Evolutionary conservation across 2,113 vertebrate species (phyloP).

Genomic region (Nicator chloris): DNA sequence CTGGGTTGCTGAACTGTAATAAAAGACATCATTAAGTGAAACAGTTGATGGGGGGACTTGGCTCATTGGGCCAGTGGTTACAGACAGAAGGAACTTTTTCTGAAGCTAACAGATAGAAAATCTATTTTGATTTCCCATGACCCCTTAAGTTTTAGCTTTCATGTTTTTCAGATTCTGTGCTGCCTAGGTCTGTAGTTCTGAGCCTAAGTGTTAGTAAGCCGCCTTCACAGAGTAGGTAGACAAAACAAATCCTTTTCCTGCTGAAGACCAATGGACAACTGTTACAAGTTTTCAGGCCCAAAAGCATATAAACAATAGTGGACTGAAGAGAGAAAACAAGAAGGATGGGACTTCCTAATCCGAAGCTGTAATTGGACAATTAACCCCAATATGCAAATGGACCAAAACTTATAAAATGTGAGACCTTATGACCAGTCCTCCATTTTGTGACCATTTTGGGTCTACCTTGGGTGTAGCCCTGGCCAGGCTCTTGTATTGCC

Average conservation of each 20-base stretch:
- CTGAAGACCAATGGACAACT: background rate
- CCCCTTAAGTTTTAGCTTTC: background rate
- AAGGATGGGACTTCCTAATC: background rate
- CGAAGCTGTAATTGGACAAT: background rate
- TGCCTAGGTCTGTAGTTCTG: background rate
- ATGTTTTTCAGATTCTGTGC: background rate
- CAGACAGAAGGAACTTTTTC: background rate
- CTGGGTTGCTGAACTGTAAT: background rate
- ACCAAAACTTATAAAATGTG: background rate
- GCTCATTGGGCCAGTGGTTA: background rate
- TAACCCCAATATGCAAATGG: background rate
- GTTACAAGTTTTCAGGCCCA: background rate
- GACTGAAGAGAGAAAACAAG: background rate
- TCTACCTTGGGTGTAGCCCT: background rate
- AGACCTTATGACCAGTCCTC: background rate
- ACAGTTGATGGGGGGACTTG: background rate
- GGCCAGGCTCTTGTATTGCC: background rate
- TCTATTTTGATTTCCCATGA: background rate
- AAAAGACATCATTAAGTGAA: slow-evolving; percentile 17
- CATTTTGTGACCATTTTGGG: background rate
- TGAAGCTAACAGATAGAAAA: slow-evolving; percentile 6
- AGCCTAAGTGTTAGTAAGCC: background rate
- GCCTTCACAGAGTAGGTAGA: background rate
- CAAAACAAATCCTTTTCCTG: background rate
- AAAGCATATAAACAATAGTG: background rate